A percentile compares a stretch with the other conserved stretches of the same genome.
These are phyloP conservation scores for Panagrolaimus sp. DNA, from an alignment of 1,140 invertebrate species.

Conservation along the genomic window DNA sequence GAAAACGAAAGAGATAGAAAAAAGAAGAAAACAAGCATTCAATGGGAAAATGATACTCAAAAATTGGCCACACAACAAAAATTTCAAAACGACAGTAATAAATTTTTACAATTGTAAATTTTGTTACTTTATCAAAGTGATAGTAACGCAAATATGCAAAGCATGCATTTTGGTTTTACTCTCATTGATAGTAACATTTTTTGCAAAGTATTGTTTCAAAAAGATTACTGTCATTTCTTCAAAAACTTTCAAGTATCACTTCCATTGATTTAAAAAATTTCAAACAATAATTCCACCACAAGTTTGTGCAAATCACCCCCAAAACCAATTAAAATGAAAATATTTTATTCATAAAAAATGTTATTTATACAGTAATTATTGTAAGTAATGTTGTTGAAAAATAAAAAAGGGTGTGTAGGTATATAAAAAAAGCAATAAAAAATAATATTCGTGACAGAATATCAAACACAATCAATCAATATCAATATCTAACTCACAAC, in stretches of 20 bases:
- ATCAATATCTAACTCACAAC: conserved; percentile 12
- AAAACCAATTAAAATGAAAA: neutral
- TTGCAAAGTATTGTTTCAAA: too few species aligned
- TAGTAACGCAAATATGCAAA: too few species aligned
- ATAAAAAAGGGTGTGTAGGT: neutral
- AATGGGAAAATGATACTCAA: neutral
- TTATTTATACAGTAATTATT: neutral
- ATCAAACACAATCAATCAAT: neutral
- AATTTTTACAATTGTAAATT: too few species aligned
- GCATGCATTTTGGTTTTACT: too few species aligned
- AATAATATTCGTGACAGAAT: neutral
- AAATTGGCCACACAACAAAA: neutral
- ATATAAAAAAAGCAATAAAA: neutral
- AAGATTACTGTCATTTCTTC: too few species aligned
- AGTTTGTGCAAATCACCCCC: neutral
- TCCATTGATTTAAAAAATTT: neutral
- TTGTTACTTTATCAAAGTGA: too few species aligned
- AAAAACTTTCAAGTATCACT: neutral
- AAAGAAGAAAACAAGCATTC: neutral
- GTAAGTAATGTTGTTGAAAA: neutral
- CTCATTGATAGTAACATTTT: too few species aligned
- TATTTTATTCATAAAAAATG: conserved; percentile 10
- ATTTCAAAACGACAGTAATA: neutral
- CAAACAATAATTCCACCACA: neutral
- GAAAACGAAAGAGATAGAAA: too few species aligned